Base-by-base conservation (phyloP, 2,888 invertebrate species). In the Drosophila nr. fundita region DNA sequence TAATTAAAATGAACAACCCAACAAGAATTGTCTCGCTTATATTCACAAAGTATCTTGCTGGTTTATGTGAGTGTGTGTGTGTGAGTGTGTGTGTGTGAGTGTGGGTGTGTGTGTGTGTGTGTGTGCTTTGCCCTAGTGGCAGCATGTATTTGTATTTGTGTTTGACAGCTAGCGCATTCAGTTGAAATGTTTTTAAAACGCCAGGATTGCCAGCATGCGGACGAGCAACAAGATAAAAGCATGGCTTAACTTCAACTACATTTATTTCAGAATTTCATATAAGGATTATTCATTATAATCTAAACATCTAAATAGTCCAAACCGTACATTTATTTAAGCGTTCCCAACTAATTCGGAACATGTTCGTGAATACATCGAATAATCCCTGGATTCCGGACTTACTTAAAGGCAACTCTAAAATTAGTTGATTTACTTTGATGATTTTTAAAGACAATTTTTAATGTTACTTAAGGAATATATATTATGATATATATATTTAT, bases 1-100 rank as follows among this genome's bases (percentile, higher is more conserved):
- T 87, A 87, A 89, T 87, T 89, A 87, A 87, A 84, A 74, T 61
- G 72, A 76, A 82, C 81, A 73, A 52, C 55, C 52, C 55, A 65
- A 65, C 77, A 30, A 59, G 65, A 53, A 54, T 32, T 52, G 66
- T 36, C 49, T 38, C 45, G 45, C 53, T 11, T 55, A 53, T 48
- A 70, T 57, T 32, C 63, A 74, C 63, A 62, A 48, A 42, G 34
- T 50, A 29, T 50, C 11, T 18, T 27, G n/a, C 13, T 29, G 36
- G 3, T 27, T 21, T 24, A 11, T 36, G 18, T 36, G 36, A 11
- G 24, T 2, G 18, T 21, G 5, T 10, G 10, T 2, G 13, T 11
- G 42, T 42, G 21, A 21, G 0, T 21, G 21, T n/a, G 42, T 21
- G 45, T 10, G 10, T 2, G 27, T 0, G 48, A 0, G 13, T 11